Conservation (phyloP, 2,888 invertebrate species). For the Axea sp. region DNA sequence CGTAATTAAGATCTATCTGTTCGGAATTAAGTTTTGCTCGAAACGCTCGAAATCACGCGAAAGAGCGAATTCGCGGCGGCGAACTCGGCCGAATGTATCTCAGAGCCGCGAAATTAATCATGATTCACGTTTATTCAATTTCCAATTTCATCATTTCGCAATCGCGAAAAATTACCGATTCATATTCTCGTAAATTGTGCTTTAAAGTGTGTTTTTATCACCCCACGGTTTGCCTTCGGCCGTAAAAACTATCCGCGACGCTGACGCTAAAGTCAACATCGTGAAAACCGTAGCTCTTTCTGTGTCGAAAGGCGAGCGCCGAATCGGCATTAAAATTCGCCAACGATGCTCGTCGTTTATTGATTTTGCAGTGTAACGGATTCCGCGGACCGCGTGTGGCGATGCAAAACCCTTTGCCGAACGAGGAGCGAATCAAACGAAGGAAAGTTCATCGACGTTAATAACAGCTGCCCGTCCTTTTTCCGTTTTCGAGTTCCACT, state of each 20-base stretch:
- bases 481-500: constrained; percentile 23
- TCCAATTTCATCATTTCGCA: not conserved
- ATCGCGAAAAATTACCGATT: constrained; percentile 14
- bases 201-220: constrained; percentile 19
- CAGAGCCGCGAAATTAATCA: too few relatives aligned
- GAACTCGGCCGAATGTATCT: too few relatives aligned
- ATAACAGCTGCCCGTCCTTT: constrained; percentile 26
- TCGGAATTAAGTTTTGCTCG: not conserved
- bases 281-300: constrained; percentile 29
- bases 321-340: constrained; percentile 35
- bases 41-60: not conserved
- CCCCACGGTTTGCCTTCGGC: too few relatives aligned
- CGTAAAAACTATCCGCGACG: constrained; percentile 39
- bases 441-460: constrained; percentile 30
- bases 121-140: not conserved
- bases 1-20: constrained; percentile 34
- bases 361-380: constrained; percentile 39
- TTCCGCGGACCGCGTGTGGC: constrained; percentile 18
- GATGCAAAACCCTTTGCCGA: constrained; percentile 29
- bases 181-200: constrained; percentile 15
- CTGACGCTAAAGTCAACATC: constrained; percentile 43
- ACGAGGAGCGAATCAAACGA: constrained; percentile 39
- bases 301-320: constrained; percentile 43
- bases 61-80: too few relatives aligned
- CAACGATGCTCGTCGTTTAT: constrained; percentile 31